Evolutionary conservation across 2,113 vertebrate species (phyloP).

Genomic region (Eudyptes chrysolophus): DNA sequence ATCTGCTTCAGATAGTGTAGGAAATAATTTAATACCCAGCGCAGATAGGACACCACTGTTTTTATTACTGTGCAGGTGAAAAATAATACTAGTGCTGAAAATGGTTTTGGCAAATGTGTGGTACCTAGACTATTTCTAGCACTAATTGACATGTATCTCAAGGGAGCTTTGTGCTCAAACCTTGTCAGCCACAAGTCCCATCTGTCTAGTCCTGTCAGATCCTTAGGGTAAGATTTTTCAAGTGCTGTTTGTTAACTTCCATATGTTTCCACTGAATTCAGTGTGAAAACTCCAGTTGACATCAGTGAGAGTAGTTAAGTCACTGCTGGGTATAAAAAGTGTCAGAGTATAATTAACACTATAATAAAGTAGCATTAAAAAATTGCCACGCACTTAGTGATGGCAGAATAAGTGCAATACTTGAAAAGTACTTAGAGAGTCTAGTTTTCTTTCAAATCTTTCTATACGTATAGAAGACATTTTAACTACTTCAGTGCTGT

Average conservation of each 20-base stretch:
- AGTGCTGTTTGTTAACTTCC: background rate
- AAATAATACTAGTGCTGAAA: background rate
- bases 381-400: background rate
- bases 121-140: background rate
- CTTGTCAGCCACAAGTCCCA: background rate
- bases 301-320: background rate
- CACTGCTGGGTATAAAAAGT: background rate
- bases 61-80: background rate
- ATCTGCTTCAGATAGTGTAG: background rate
- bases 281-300: background rate
- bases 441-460: background rate
- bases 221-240: background rate
- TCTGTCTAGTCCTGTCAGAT: background rate
- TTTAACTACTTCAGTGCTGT: background rate
- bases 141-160: background rate
- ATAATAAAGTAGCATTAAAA: background rate
- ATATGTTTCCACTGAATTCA: background rate
- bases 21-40: background rate
- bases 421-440: background rate
- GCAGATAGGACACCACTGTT: background rate
- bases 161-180: background rate
- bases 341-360: background rate
- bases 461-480: background rate
- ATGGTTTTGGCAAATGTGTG: background rate
- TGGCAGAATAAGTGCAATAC: background rate